Base-by-base conservation (phyloP, 2,113 vertebrate genomes). In the Paramormyrops kingsleyae region DNA sequence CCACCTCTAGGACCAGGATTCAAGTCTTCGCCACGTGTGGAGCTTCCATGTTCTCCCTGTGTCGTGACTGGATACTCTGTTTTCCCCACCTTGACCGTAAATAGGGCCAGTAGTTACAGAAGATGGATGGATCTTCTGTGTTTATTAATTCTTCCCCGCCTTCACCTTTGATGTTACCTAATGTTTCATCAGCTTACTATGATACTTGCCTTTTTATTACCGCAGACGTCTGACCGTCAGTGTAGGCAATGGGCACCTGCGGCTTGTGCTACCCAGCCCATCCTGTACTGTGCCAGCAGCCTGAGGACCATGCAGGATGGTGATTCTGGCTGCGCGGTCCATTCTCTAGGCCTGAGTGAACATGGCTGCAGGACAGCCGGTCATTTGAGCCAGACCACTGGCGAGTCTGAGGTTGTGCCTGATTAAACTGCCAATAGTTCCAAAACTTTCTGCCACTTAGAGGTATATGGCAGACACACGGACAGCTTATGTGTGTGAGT, bases 351-450 rank as follows among this genome's bases (percentile, higher is more conserved):
- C n/a, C 62, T 15, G 44, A 89, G 50, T 31, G n/a, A 87, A 17
- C 47, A 42, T 39, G 47, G 44, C 50, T 83, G 19, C 46, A 49
- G 88, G 74, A 88, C 70, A 89, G 88, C 90, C 89, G 35, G 91
- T 88, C 66, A 90, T 91, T 86, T 87, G 42, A 89, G 80, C 83
- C 87, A n/a, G 89, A 93, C 88, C 91, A 91, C 90, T 91, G 52
- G 87, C 89, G 39, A 4, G 17, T 9, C 80, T 46, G 80, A 46
- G 21, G 90, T 89, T 88, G 90, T 44, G 86, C 90, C 89, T 91
- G 91, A 89, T 92, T 92, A 87, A 59, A 89, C 92, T 89, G 21
- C 42, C 91, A 89, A 92, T 91, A 93, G 91, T 87, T 93, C 92
- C 92, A 91, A 91, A 91, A 87, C 88, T 83, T 88, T 24, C 39